Evolutionary conservation across 1,140 invertebrate species (phyloP), one percentile per base, ranked within the genome.

Genomic region (Aricia agestis): DNA sequence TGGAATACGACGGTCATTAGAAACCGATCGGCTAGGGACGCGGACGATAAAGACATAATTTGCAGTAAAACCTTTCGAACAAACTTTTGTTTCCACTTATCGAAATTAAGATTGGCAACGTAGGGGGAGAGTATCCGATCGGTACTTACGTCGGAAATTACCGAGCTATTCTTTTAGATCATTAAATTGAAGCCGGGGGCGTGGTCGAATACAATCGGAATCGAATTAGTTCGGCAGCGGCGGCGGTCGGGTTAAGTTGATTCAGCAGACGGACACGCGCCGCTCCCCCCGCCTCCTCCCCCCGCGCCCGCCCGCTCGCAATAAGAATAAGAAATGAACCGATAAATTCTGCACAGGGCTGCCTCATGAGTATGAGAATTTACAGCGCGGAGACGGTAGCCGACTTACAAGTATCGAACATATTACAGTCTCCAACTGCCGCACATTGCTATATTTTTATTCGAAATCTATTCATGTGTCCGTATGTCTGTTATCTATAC

Each of bases 141-240:
- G 32, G 15, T 36, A 59, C 31, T 71, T 17, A 42, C 58, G 25
- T 10, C 6, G 42, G 41, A 32, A 32, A 86, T 83, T 82, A 83
- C 82, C 74, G 73, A 74, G 79, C 76, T 81, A 76, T 81, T 82
- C 81, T 84, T 90, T 84, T 79, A 78, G 82, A 80, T 84, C 82
- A 90, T 90, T 88, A 88, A 84, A 78, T 84, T 81, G 77, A 78
- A 82, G 74, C 80, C 18, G 82, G 79, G 76, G 82, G 84, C 78
- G 82, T 80, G 80, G 82, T 83, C 87, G 82, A 89, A 87, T 87
- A 89, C 87, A 90, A 89, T 89, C 78, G 87, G 82, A 87, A 89
- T 88, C 86, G 82, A 89, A 90, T 90, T 89, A 87, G 89, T 87
- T 86, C 82, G 86, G 86, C 74, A 72, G 79, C 79, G 82, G 80